These are phyloP conservation scores for Hirudinaria manillensis DNA, from an alignment of 2,888 invertebrate species.

Conservation along the genomic window DNA sequence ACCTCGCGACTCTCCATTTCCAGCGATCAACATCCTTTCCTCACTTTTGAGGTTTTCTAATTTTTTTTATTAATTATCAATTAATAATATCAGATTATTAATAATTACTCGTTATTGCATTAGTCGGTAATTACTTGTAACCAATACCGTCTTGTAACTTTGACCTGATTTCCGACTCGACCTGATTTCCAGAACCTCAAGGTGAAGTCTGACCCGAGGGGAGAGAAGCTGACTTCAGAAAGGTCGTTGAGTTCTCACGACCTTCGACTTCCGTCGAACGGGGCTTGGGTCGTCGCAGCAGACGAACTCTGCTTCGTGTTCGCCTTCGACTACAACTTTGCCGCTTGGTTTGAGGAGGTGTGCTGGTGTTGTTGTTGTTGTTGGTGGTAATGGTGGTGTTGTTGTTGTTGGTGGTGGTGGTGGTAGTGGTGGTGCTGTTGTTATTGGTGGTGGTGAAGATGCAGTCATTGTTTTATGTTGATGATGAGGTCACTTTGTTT, in stretches of 20 bases:
- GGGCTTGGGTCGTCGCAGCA: slow-evolving; percentile 47
- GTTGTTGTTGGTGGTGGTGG: slow-evolving; percentile 40
- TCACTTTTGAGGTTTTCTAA: neutral
- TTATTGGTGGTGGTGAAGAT: neutral
- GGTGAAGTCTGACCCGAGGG: slow-evolving; percentile 41
- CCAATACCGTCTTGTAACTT: too few relatives aligned
- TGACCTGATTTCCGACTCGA: too few relatives aligned
- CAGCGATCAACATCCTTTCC: neutral
- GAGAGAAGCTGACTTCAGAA: slow-evolving; percentile 42
- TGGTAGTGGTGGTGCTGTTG: slow-evolving; percentile 26
- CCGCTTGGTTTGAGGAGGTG: slow-evolving; percentile 53
- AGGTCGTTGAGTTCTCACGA: slow-evolving; percentile 24
- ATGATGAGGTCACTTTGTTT: too few relatives aligned
- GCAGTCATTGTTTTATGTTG: too few relatives aligned
- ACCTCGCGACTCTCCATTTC: neutral
- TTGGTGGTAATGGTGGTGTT: too few relatives aligned
- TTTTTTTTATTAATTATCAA: too few relatives aligned
- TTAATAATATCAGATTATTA: neutral
- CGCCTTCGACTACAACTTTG: slow-evolving; percentile 55
- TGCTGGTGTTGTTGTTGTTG: slow-evolving; percentile 20
- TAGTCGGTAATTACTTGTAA: too few relatives aligned
- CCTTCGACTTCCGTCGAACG: slow-evolving; percentile 44
- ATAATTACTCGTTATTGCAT: neutral
- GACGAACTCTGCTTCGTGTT: slow-evolving; percentile 42
- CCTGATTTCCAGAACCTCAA: slow-evolving; percentile 42